Conservation (phyloP, 2,797 vertebrate species). For the Argya squamiceps region DNA sequence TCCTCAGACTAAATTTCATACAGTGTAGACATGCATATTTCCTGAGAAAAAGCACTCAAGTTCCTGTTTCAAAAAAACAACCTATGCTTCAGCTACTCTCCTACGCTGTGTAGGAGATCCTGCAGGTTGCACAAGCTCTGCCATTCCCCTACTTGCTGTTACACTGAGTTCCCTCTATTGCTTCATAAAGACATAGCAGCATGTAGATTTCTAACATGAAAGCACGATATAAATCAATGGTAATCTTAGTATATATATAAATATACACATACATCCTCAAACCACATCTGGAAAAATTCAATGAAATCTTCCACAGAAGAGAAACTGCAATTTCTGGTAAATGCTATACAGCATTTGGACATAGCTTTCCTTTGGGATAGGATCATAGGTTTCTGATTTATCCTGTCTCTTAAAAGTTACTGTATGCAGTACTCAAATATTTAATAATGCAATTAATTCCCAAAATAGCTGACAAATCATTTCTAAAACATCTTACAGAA, state of each 20-base stretch:
- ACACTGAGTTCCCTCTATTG: not conserved
- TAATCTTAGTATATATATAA: not conserved
- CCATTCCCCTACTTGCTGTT: not conserved
- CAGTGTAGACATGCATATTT: not conserved
- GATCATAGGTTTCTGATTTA: not conserved
- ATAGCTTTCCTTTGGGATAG: not conserved
- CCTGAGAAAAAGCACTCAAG: not conserved
- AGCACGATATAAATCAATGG: not conserved
- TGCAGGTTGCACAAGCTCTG: not conserved
- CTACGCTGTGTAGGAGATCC: not conserved
- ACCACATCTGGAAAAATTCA: not conserved
- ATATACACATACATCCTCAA: not conserved
- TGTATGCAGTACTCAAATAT: not conserved
- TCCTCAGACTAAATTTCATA: not conserved
- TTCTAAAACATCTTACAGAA: slow-evolving; percentile 9
- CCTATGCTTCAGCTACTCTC: not conserved
- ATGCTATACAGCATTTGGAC: not conserved
- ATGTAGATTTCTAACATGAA: not conserved
- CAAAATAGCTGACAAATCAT: not conserved
- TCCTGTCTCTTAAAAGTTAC: not conserved
- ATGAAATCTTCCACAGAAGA: not conserved
- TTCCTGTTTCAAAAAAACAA: not conserved
- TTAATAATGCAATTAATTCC: slow-evolving; percentile 27
- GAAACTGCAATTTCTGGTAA: not conserved
- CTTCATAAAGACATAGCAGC: not conserved